Base-by-base conservation (phyloP, 2,113 vertebrate species). In the Dromaius novaehollandiae region DNA sequence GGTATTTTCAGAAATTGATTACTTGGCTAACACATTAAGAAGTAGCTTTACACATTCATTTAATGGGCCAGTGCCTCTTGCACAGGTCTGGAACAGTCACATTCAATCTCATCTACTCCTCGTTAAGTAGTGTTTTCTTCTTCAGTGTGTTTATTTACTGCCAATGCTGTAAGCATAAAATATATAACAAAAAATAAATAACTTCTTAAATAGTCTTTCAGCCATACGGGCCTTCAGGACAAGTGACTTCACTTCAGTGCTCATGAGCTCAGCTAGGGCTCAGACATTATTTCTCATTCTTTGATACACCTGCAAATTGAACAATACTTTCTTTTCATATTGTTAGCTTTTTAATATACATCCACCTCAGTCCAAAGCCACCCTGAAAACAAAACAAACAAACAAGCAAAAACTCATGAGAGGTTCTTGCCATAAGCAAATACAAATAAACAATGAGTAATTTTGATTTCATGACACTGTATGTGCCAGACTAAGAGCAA, bases 1-100 rank as follows among this genome's bases (percentile, higher is more conserved):
- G 97, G 94, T 98, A 98, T 98, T 98, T 98, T 98, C 97, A 97
- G 96, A 97, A 98, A 98, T 97, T 97, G 97, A 98, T 98, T 98
- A 97, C 97, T 97, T 90, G 78, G 83, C 82, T 94, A 97, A 96
- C 96, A 87, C 97, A 97, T 98, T 98, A 97, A 98, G 97, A 98
- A 97, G 96, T 95, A 97, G 87, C 96, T 96, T 84, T 95, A 95
- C 96, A 97, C 96, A 97, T 98, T 98, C 96, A 98, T 98, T 98
- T 98, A 98, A 98, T 98, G 97, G 98, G 90, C 97, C 97, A 98
- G 92, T 98, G 98, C 93, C 88, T 98, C 93, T 97, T 96, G 90
- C 97, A 97, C 92, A 88, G 96, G 96, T 94, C 96, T 97, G 70
- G 92, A 98, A 93, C 94, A 96, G 76, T 97, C 97, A 97, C 94